Conservation (phyloP, 2,797 vertebrate species). For the Buphagus erythrorhynchus region DNA sequence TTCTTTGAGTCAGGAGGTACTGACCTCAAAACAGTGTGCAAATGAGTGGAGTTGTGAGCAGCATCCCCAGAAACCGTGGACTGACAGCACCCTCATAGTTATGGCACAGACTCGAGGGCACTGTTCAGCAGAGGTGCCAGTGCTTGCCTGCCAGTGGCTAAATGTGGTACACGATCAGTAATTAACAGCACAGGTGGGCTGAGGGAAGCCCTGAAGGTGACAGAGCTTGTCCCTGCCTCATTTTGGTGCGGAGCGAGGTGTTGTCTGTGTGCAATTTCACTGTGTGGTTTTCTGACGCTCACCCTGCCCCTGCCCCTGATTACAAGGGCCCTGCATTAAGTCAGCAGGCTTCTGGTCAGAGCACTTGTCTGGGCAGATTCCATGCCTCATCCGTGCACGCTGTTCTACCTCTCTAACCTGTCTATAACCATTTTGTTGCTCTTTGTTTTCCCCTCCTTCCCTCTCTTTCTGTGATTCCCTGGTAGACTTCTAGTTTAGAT, state of each 20-base stretch:
- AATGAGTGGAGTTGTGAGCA: neutral
- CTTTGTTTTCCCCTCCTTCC: neutral
- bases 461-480: neutral
- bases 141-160: neutral
- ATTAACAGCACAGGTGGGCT: neutral
- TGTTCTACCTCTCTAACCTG: neutral
- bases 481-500: neutral
- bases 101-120: accelerated
- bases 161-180: neutral
- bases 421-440: neutral
- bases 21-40: neutral
- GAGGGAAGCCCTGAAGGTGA: neutral
- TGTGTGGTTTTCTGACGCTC: neutral
- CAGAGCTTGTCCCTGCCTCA: neutral
- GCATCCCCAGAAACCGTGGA: neutral
- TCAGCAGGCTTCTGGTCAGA: neutral
- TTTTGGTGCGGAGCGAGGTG: neutral
- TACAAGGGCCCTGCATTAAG: neutral
- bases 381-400: neutral
- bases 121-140: neutral
- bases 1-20: neutral
- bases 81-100: neutral
- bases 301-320: accelerated
- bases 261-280: neutral
- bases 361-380: too few relatives aligned